phyloP scores from a whole-genome alignment of 2,888 invertebrate species.

The Malachius bipustulatus region DNA sequence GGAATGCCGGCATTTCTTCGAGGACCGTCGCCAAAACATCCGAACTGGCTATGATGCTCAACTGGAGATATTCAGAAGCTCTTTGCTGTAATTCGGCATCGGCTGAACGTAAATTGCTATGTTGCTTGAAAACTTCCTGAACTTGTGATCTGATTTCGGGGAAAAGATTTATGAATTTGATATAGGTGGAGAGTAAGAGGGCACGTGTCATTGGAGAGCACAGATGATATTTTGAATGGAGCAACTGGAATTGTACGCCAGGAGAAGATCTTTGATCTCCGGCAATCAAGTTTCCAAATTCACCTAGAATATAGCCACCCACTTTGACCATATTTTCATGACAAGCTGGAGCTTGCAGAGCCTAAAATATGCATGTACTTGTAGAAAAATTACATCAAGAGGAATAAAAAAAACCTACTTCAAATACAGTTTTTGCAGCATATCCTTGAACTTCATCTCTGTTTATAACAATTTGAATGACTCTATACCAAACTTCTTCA shows the following conservation, averaged over 20 bases:
- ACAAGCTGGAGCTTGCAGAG: constrained; percentile 95
- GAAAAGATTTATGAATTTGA: constrained; percentile 98
- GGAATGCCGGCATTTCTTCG: constrained; percentile 99
- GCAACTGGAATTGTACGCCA: constrained; percentile 90
- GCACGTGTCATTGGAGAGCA: constrained; percentile 97
- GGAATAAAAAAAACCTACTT: constrained; percentile 43
- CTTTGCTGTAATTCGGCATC: constrained; percentile 98
- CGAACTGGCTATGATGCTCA: constrained; percentile 90
- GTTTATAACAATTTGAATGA: constrained; percentile 99
- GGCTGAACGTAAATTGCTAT: constrained; percentile 92
- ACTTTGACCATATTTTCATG: constrained; percentile 99
- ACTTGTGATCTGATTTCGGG: constrained; percentile 95
- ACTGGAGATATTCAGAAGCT: constrained; percentile 93
- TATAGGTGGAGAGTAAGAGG: constrained; percentile 91
- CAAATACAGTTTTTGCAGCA: constrained; percentile 99
- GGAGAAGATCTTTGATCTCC: constrained; percentile 97
- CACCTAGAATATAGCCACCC: constrained; percentile 96
- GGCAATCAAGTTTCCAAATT: constrained; percentile 98
- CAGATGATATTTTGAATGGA: constrained; percentile 98
- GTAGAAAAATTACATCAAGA: constrained; percentile 5
- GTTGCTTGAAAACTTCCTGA: constrained; percentile 76
- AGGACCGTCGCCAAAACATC: constrained; percentile 96
- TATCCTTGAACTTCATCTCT: constrained; percentile 99
- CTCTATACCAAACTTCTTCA: constrained; percentile 99
- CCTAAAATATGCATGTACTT: constrained; percentile 38